A percentile compares a stretch with the other conserved stretches of the same genome.
phyloP scores from a whole-genome alignment of 2,797 vertebrate species.

The Etheostoma perlongum region DNA sequence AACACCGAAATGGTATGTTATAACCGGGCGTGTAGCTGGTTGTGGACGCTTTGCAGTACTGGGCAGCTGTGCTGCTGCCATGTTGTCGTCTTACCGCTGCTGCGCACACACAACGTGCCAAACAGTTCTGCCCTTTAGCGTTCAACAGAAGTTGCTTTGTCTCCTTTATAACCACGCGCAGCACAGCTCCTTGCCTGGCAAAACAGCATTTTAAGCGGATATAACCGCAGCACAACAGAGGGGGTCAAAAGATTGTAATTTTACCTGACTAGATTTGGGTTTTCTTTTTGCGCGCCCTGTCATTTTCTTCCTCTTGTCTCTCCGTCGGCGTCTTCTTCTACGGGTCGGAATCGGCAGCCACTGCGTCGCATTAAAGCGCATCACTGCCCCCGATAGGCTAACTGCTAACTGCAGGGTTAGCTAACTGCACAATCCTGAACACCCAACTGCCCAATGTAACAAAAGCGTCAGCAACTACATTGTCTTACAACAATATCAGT shows the following conservation, averaged over 20 bases:
- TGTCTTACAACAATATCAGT: no score
- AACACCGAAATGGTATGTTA: neutral
- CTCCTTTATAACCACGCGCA: neutral
- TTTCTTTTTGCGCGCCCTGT: conserved; percentile 90
- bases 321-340: conserved; percentile 62
- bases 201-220: neutral
- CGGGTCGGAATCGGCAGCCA: fast-evolving
- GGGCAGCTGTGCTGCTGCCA: conserved; percentile 69
- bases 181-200: fast-evolving
- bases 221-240: neutral
- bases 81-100: conserved; percentile 68
- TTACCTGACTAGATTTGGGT: conserved; percentile 81
- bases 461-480: neutral
- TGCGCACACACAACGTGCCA: conserved; percentile 41
- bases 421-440: neutral
- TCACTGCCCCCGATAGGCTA: conserved; percentile 33
- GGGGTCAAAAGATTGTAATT: neutral
- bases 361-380: neutral
- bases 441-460: no score
- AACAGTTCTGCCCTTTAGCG: conserved; percentile 26
- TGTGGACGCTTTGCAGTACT: neutral
- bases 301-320: conserved; percentile 81
- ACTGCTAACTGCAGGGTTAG: no score
- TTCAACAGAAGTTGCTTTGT: neutral
- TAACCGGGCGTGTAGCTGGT: no score